Percentiles rank a stretch among this genome's conserved stretches.
phyloP scores from a whole-genome alignment of 2,797 vertebrate genomes.

The Australoheros facetus region DNA sequence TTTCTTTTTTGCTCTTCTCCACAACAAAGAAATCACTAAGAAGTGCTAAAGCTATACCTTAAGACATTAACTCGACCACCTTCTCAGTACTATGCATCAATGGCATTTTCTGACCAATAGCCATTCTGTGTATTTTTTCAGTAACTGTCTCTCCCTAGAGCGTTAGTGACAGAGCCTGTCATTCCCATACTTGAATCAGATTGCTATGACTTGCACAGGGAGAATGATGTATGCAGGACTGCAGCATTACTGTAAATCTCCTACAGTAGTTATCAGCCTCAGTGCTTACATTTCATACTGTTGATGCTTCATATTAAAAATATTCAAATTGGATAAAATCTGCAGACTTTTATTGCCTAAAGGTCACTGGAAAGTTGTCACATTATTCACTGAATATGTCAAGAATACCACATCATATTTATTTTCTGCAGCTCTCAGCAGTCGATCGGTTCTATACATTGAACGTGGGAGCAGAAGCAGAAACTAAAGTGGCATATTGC shows the following conservation, averaged over 20 bases:
- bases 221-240: background rate
- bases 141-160: background rate
- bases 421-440: background rate
- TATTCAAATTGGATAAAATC: background rate
- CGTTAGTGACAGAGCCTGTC: background rate
- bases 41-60: background rate
- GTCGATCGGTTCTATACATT: background rate
- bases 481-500: background rate
- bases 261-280: background rate
- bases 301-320: background rate
- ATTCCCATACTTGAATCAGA: background rate
- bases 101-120: background rate
- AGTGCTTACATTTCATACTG: background rate
- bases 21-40: background rate
- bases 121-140: background rate
- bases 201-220: background rate
- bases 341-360: background rate
- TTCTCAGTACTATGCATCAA: background rate
- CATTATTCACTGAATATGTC: background rate
- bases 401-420: background rate
- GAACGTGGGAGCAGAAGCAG: background rate
- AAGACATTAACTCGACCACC: background rate
- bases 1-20: slow-evolving; percentile 2
- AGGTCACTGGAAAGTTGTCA: background rate
- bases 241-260: background rate